Evolutionary conservation across 2,797 vertebrate genomes (phyloP).

Genomic region (Perodicticus potto): DNA sequence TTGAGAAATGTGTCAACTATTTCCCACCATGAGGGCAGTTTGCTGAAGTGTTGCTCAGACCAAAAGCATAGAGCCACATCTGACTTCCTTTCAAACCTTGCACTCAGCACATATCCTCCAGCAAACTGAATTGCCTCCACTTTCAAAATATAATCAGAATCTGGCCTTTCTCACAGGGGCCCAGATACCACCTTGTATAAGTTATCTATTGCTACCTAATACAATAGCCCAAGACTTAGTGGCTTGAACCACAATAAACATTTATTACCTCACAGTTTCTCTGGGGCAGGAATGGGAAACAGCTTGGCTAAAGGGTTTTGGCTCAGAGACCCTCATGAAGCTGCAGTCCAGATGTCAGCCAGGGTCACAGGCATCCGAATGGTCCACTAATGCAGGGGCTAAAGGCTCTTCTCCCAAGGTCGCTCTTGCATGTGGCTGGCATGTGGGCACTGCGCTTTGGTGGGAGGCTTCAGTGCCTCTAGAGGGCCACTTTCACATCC

Average conservation of each 20-base stretch:
- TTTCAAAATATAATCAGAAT: neutral
- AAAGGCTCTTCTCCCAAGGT: neutral
- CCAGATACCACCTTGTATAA: neutral
- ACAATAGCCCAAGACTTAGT: neutral
- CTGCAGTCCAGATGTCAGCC: neutral
- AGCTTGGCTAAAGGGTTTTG: neutral
- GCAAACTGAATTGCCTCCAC: neutral
- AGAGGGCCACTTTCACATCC: neutral
- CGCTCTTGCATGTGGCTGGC: neutral
- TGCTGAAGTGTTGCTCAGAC: neutral
- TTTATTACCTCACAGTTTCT: neutral
- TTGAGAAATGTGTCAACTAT: neutral
- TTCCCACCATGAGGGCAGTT: neutral
- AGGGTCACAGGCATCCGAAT: neutral
- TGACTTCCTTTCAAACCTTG: neutral
- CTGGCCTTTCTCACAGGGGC: neutral
- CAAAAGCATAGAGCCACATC: neutral
- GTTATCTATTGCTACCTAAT: neutral
- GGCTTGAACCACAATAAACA: neutral
- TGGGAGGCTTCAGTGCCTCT: neutral
- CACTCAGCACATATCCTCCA: neutral
- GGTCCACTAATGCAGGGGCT: neutral
- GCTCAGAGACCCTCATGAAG: neutral
- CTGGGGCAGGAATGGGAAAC: neutral
- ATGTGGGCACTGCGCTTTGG: neutral